Conservation (phyloP, 1,140 invertebrate species). For the Conopomorpha cramerella region DNA sequence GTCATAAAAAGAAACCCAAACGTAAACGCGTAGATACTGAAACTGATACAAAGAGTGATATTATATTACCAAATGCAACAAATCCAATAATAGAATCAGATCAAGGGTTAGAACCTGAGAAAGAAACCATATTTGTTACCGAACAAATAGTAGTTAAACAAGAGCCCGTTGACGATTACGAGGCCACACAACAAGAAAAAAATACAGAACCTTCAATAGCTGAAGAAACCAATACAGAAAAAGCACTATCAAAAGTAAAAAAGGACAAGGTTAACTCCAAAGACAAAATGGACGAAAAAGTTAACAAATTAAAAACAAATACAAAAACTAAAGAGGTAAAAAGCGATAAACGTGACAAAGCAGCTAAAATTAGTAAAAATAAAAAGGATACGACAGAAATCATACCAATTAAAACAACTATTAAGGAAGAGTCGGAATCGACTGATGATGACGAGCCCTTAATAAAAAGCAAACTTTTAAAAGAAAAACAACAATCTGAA, state of each 20-base stretch:
- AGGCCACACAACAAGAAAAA: too few relatives aligned
- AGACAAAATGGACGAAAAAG: not conserved
- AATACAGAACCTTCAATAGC: not conserved
- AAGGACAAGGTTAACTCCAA: not conserved
- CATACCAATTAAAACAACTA: constrained; percentile 20
- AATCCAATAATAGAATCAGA: too few relatives aligned
- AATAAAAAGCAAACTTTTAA: constrained; percentile 52
- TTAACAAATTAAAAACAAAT: not conserved
- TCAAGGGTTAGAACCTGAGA: too few relatives aligned
- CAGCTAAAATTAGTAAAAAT: not conserved
- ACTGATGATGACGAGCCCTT: constrained; percentile 58
- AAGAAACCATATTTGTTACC: too few relatives aligned
- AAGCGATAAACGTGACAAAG: not conserved
- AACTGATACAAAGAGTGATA: not conserved
- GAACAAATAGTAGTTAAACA: constrained; percentile 40
- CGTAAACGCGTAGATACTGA: constrained; percentile 48
- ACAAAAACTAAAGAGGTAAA: not conserved
- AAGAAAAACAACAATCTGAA: constrained; percentile 40
- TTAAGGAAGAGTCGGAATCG: constrained; percentile 46
- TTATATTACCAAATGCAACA: too few relatives aligned
- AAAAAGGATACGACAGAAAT: constrained; percentile 18
- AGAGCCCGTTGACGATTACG: constrained; percentile 38
- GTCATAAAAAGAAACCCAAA: constrained; percentile 61
- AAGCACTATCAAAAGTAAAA: not conserved
- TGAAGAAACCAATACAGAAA: not conserved